Percentiles rank a stretch among this genome's conserved stretches.
Conservation (phyloP, 2,113 vertebrate genomes). For the Neogobius melanostomus region DNA sequence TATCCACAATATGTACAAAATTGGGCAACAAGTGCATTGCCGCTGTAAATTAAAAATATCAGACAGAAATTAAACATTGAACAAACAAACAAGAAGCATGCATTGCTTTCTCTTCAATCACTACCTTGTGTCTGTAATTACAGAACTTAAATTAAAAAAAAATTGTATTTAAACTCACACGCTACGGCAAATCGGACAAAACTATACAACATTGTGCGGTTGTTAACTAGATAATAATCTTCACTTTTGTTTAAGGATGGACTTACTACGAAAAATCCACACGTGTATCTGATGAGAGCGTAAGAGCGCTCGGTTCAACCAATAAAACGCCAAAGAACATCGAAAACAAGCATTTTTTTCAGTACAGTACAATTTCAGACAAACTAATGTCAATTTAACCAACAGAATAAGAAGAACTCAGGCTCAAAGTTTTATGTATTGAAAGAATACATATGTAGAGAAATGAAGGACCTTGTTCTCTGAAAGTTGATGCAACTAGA, state of each 20-base stretch:
- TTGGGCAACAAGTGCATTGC: slow-evolving; percentile 44
- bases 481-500: slow-evolving; percentile 19
- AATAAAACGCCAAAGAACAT: neutral
- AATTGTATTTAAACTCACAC: slow-evolving; percentile 19
- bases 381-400: slow-evolving; percentile 35
- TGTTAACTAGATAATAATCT: neutral
- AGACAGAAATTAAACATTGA: slow-evolving; percentile 33
- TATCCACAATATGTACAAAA: slow-evolving; percentile 75
- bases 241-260: neutral
- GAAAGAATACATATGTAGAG: slow-evolving; percentile 25
- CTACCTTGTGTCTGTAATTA: slow-evolving; percentile 48
- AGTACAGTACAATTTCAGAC: slow-evolving; percentile 60
- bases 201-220: slow-evolving; percentile 7
- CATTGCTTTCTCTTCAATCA: slow-evolving; percentile 38
- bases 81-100: slow-evolving; percentile 53
- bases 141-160: slow-evolving; percentile 67
- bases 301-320: slow-evolving; percentile 4
- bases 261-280: neutral
- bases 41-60: slow-evolving; percentile 33
- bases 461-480: slow-evolving; percentile 43
- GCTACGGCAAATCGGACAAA: slow-evolving; percentile 21
- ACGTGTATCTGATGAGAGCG: neutral
- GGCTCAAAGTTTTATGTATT: slow-evolving; percentile 55
- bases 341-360: slow-evolving; percentile 13
- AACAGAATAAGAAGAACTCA: slow-evolving; percentile 7